A percentile compares a stretch with the other conserved stretches of the same genome.
Conservation (phyloP, 2,888 invertebrate species). For the Ornithoptera alexandrae region DNA sequence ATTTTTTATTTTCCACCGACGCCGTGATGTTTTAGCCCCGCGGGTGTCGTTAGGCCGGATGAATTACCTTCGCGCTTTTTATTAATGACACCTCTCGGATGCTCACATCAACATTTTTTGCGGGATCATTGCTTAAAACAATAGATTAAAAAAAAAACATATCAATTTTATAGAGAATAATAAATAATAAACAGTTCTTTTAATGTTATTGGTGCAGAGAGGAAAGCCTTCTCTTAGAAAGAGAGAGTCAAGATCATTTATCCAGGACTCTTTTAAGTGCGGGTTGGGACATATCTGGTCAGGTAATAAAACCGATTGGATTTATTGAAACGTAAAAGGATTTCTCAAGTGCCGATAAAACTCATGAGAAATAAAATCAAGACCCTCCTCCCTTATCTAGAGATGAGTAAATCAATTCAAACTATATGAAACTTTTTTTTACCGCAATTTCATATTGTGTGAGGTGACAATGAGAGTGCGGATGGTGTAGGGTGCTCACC, state of each 20-base stretch:
- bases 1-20: conserved; percentile 1
- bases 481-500: background rate
- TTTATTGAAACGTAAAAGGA: conserved; percentile 4
- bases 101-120: background rate
- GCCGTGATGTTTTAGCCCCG: background rate
- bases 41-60: conserved; percentile 2
- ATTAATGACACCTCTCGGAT: conserved; percentile 1
- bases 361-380: conserved; percentile 1
- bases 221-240: no score
- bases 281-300: background rate
- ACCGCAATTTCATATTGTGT: background rate
- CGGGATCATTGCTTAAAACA: background rate
- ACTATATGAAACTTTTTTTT: background rate
- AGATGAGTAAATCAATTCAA: conserved; percentile 1
- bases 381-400: background rate
- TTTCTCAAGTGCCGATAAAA: conserved; percentile 2
- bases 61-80: conserved; percentile 1
- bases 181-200: no score
- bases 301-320: conserved; percentile 1
- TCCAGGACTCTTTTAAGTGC: no score
- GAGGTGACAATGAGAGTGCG: background rate
- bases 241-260: no score
- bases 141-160: no score
- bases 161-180: no score
- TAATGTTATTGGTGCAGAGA: no score